Evolutionary conservation across 2,888 invertebrate species (phyloP), one percentile per base, ranked within the genome.

Genomic region (Brenthis daphne): DNA sequence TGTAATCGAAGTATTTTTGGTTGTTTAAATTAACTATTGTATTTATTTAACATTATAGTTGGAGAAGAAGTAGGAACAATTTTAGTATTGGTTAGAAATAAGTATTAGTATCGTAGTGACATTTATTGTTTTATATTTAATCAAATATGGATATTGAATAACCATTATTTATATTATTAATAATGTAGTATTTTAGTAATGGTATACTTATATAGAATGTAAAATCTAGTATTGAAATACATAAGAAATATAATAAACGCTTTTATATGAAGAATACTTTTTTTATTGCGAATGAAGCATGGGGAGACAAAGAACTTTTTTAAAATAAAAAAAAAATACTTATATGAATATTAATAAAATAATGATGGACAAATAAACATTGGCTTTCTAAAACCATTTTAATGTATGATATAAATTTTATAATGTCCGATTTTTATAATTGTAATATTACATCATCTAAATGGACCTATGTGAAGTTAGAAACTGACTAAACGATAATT

Each of bases 1-100:
- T 79, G 77, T 75, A 80, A 80, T 77, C 66, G 79, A 82, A 75
- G 85, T 86, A 87, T 87, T 87, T 75, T 61, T 68, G 64, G 55
- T 63, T 67, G 57, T 70, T 67, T 57, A 56, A 54, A 37, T 54
- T 64, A 67, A 48, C 16, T 3, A 37, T 53, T 63, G 51, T 53
- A 53, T 37, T 63, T 63, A 63, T 53, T 63, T 20, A 14, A 54
- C n/a, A 29, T 63, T 51, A 13, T 64, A 58, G 60, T 56, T 56
- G 54, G 56, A 43, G 57, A 54, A 57, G 51, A 37, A 43, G 58
- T 53, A 65, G 48, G 24, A n/a, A 60, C 60, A 33, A 50, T 13
- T 43, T 69, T 69, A 66, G 71, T 68, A 71, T 68, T 65, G 56
- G 65, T 54, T 68, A 65, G 68, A 54, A 16, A 48, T 65, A 71